phyloP scores from a whole-genome alignment of 2,113 vertebrate genomes.

The Thermophis baileyi region DNA sequence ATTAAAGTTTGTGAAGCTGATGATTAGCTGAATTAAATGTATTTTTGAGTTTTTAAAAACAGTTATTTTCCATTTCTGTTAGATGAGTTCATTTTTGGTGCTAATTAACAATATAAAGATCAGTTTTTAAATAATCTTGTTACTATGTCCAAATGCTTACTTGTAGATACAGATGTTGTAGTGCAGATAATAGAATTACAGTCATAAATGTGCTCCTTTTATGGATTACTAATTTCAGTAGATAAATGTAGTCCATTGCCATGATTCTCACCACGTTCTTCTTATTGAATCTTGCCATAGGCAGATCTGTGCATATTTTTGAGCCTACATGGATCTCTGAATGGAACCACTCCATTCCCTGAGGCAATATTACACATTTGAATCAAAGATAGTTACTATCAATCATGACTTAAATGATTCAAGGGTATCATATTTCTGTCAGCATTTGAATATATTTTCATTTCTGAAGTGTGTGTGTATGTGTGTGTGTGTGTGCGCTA shows the following conservation, averaged over 20 bases:
- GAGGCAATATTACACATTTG: not conserved
- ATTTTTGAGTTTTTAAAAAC: not conserved
- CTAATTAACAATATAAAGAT: not conserved
- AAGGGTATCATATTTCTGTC: not conserved
- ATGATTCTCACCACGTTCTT: not conserved
- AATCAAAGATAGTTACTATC: not conserved
- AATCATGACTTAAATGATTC: not conserved
- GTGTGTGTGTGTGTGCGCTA: not conserved
- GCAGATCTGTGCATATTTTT: not conserved
- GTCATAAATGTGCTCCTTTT: not conserved
- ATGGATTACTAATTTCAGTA: not conserved
- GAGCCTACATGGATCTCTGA: not conserved
- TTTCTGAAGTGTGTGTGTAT: not conserved
- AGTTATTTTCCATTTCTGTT: not conserved
- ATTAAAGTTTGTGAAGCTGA: not conserved
- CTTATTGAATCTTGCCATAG: not conserved
- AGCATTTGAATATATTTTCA: not conserved
- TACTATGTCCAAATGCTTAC: not conserved
- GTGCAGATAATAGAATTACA: not conserved
- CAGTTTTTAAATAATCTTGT: not conserved
- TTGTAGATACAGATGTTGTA: not conserved
- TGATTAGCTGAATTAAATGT: not conserved
- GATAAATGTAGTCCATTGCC: not conserved
- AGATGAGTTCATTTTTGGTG: not conserved
- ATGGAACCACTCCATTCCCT: not conserved